Base-by-base conservation (phyloP, 1,140 invertebrate species). In the Drosophila micromelanica region DNA sequence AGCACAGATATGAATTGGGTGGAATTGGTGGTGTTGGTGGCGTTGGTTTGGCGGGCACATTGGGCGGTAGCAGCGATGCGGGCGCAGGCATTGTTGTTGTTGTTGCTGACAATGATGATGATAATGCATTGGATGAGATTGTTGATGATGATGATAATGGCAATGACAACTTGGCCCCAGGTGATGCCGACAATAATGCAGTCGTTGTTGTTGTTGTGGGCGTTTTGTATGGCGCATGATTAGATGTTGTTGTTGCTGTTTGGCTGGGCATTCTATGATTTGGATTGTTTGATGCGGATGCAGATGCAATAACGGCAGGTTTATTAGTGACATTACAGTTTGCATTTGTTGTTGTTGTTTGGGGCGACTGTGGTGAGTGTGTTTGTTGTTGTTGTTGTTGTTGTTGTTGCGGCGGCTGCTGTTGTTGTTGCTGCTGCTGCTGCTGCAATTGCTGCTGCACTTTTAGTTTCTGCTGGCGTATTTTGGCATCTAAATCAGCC, bases 291-390 rank as follows among this genome's bases (percentile, higher is more conserved):
- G 71, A 48, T 69, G 73, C 64, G 13, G 52, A 69, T 80, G 79
- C 76, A 79, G 52, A 69, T 80, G 79, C 76, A 79, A 73, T 77
- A 79, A 72, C 65, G 32, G 68, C 80, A 62, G 64, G 57, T 70
- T 78, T 73, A 86, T 90, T 90, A 89, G 76, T 89, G 76, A 90
- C 71, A 90, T 90, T 90, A 90, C 86, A 90, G 81, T 90, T 90
- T 79, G 63, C 55, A 73, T 55, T 54, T 56, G 60, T 67, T 76
- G 60, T 57, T 55, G 70, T 80, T 71, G 48, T 69, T 81, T 43
- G 89, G 80, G 71, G 75, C 74, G 80, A 89, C 67, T 90, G 86
- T 81, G 60, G 79, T 91, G 63, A 76, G 69, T 82, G 80, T 86
- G 49, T 43, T 84, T 63, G 76, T 62, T 59, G 84, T 9, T 63